Evolutionary conservation across 1,140 invertebrate species (phyloP).

Genomic region (Drosophila guanche): DNA sequence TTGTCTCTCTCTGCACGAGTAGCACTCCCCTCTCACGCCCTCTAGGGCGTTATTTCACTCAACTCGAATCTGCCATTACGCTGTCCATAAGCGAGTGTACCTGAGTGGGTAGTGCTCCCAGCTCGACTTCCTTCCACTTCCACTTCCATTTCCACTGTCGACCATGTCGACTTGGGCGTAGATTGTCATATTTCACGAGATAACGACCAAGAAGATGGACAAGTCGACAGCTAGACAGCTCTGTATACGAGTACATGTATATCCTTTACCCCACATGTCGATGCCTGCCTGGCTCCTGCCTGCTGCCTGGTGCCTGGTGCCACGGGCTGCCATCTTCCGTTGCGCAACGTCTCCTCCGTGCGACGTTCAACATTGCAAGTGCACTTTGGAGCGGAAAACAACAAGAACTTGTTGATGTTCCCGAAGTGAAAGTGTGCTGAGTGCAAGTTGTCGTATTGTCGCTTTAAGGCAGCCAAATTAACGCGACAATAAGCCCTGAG

Average conservation of each 20-base stretch:
- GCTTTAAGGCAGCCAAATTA: conserved; percentile 42
- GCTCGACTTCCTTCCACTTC: conserved; percentile 16
- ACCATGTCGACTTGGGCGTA: conserved; percentile 40
- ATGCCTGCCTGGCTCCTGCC: conserved; percentile 1
- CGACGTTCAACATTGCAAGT: conserved; percentile 23
- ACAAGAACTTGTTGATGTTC: conserved; percentile 62
- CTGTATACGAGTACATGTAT: conserved; percentile 29
- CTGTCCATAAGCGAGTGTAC: conserved; percentile 23
- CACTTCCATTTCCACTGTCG: conserved; percentile 30
- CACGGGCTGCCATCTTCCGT: conserved; percentile 33
- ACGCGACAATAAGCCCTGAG: background rate
- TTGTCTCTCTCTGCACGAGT: conserved; percentile 34
- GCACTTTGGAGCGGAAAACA: conserved; percentile 51
- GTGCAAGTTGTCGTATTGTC: conserved; percentile 8
- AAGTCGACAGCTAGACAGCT: conserved; percentile 41
- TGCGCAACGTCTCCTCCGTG: conserved; percentile 15
- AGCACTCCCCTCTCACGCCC: conserved; percentile 6
- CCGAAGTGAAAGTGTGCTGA: conserved; percentile 48
- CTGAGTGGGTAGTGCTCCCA: conserved; percentile 22
- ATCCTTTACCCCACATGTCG: conserved; percentile 55
- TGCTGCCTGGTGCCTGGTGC: conserved; percentile 1
- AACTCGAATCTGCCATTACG: conserved; percentile 69
- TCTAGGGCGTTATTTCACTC: conserved; percentile 50
- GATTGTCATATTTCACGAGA: conserved; percentile 74
- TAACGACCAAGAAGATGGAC: conserved; percentile 69